Conservation (phyloP, 1,140 invertebrate genomes). For the Pristionchus pacificus region DNA sequence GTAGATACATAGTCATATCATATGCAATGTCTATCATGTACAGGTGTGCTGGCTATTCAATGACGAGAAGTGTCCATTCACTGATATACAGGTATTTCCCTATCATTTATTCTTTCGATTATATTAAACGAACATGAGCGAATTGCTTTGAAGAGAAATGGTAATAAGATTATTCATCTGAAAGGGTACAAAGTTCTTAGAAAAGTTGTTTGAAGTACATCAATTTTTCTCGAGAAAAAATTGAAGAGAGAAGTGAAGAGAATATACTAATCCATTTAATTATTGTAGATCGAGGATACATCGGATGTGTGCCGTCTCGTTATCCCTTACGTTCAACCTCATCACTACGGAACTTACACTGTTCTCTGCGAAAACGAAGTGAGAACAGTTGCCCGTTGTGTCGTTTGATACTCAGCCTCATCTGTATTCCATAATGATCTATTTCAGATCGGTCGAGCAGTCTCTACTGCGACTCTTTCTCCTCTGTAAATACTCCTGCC, state of each 20-base stretch:
- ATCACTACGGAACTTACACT: constrained; percentile 49
- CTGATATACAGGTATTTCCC: constrained; percentile 41
- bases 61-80: constrained; percentile 54
- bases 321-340: constrained; percentile 46
- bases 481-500: neutral
- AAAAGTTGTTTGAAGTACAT: no score
- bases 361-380: constrained; percentile 57
- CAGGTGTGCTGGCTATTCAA: constrained; percentile 57
- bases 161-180: no score
- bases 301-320: constrained; percentile 49
- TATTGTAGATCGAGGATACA: constrained; percentile 46
- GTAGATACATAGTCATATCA: constrained; percentile 10
- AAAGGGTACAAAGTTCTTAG: no score
- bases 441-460: constrained; percentile 12
- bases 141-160: no score
- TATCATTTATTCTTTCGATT: no score
- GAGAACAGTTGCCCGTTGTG: constrained; percentile 49
- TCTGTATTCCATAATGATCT: constrained; percentile 11
- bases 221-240: no score
- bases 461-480: neutral
- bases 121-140: no score
- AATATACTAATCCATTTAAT: no score
- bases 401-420: constrained; percentile 38
- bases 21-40: constrained; percentile 12
- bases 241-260: no score